Evolutionary conservation across 2,113 vertebrate genomes (phyloP).

Genomic region (Trinectes maculatus): DNA sequence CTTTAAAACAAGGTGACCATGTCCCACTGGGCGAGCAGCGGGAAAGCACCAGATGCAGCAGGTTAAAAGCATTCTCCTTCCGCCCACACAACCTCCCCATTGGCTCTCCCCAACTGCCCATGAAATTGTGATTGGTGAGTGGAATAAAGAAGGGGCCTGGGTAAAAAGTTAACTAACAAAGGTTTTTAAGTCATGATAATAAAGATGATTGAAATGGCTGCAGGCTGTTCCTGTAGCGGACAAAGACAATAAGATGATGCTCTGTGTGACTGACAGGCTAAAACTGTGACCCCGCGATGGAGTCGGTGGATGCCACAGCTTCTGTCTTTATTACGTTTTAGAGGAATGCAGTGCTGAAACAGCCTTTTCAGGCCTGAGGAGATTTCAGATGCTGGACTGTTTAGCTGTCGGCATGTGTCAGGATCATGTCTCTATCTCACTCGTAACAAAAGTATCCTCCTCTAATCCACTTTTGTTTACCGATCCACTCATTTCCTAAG

Average conservation of each 20-base stretch:
- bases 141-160: constrained; percentile 71
- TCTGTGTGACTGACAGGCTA: constrained; percentile 76
- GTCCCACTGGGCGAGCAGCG: constrained; percentile 83
- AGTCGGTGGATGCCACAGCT: constrained; percentile 70
- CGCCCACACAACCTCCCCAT: constrained; percentile 79
- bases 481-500: constrained; percentile 1
- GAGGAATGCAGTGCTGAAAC: constrained; percentile 67
- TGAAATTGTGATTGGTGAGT: constrained; percentile 84
- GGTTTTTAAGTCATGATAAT: constrained; percentile 84
- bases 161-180: constrained; percentile 80
- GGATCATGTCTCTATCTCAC: constrained; percentile 35
- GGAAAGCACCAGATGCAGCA: constrained; percentile 85
- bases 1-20: constrained; percentile 86
- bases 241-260: constrained; percentile 72
- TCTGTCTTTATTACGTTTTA: constrained; percentile 71
- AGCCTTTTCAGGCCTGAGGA: constrained; percentile 54
- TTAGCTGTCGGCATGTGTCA: constrained; percentile 41
- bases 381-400: constrained; percentile 28
- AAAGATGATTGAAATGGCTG: constrained; percentile 84
- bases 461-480: constrained; percentile 4
- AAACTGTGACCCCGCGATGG: constrained; percentile 73
- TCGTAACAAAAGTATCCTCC: constrained; percentile 3
- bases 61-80: constrained; percentile 85
- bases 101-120: constrained; percentile 79
- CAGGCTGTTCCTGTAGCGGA: constrained; percentile 81